A percentile compares a stretch with the other conserved stretches of the same genome.
phyloP scores from a whole-genome alignment of 1,140 invertebrate genomes.

The Saccostrea cuccullata region DNA sequence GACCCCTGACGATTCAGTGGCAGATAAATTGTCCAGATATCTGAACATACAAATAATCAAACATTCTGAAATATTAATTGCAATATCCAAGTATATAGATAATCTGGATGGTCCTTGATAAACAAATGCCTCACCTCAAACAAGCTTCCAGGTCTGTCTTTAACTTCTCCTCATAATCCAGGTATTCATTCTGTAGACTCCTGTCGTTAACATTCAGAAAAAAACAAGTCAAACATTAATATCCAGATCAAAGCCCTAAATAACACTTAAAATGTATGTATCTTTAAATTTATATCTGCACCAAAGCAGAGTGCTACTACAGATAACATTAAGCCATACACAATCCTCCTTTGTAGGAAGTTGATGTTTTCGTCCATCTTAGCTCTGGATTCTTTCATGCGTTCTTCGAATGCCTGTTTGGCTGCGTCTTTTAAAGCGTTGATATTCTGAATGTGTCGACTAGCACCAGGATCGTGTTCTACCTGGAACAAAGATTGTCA shows the following conservation, averaged over 20 bases:
- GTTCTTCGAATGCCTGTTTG: constrained; percentile 70
- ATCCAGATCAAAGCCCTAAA: background rate
- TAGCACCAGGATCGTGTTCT: constrained; percentile 50
- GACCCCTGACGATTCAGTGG: constrained; percentile 50
- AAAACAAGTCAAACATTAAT: background rate
- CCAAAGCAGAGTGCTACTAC: background rate
- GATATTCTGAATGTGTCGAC: constrained; percentile 65
- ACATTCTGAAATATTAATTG: too few species aligned
- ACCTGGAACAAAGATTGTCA: background rate
- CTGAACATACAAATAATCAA: constrained; percentile 41
- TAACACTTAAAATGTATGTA: too few species aligned
- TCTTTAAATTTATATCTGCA: too few species aligned
- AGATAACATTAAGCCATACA: constrained; percentile 57
- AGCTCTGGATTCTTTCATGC: constrained; percentile 66
- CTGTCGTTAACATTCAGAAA: constrained; percentile 52
- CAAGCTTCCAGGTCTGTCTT: constrained; percentile 71
- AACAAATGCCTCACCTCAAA: constrained; percentile 61
- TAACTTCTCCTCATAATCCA: constrained; percentile 69
- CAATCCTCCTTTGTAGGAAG: constrained; percentile 71
- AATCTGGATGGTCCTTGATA: background rate
- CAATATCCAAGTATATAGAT: too few species aligned
- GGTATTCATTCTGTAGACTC: constrained; percentile 69
- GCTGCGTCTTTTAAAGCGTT: constrained; percentile 69
- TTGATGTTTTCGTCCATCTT: constrained; percentile 72
- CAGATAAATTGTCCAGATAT: constrained; percentile 60